phyloP scores from a whole-genome alignment of 2,888 invertebrate genomes.

The Morinoia aosen region DNA sequence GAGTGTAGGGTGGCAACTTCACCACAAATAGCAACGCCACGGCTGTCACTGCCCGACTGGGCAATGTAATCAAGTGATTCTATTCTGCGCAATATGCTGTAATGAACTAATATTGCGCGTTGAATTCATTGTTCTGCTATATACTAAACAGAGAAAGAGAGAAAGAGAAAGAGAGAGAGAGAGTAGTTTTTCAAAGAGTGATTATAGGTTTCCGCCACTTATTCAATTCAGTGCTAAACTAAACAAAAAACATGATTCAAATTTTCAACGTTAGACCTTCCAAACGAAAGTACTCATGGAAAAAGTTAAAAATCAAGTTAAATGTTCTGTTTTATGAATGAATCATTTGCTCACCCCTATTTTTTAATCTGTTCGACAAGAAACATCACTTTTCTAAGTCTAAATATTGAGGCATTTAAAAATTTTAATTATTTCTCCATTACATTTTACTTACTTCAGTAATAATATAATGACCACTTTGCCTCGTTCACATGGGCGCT shows the following conservation, averaged over 20 bases:
- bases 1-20: not conserved
- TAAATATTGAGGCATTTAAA: no score
- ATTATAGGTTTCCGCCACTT: not conserved
- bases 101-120: not conserved
- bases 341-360: not conserved
- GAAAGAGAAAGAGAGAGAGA: not conserved
- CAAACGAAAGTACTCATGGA: not conserved
- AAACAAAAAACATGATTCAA: not conserved
- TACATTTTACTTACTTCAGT: no score
- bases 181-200: not conserved
- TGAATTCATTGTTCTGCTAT: not conserved
- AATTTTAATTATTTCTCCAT: no score
- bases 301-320: not conserved
- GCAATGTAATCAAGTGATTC: not conserved
- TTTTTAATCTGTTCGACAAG: not conserved
- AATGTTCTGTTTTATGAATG: not conserved
- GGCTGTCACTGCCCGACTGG: not conserved
- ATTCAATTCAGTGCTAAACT: not conserved
- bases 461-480: no score
- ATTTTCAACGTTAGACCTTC: not conserved
- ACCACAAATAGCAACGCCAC: not conserved
- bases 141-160: not conserved
- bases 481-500: no score
- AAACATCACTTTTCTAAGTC: not conserved
- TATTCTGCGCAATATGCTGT: not conserved